phyloP scores from a whole-genome alignment of 2,797 vertebrate genomes.

The Semaprochilodus insignis region DNA sequence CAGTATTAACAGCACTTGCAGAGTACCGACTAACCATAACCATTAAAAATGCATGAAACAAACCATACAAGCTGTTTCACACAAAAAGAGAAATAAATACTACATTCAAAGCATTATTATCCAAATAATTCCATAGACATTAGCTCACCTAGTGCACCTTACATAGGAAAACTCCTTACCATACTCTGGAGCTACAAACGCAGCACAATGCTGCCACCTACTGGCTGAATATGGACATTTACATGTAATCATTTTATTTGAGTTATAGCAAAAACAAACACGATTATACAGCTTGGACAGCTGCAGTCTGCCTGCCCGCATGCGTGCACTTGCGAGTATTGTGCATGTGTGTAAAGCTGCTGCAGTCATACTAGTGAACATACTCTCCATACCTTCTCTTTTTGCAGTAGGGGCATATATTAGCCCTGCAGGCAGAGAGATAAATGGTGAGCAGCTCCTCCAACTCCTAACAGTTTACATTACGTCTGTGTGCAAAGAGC shows the following conservation, averaged over 20 bases:
- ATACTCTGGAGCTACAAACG: no score
- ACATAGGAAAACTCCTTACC: no score
- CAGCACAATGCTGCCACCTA: no score
- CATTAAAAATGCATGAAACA: neutral
- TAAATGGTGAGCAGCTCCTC: slow-evolving; percentile 46
- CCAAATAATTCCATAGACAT: neutral
- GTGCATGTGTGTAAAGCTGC: slow-evolving; percentile 26
- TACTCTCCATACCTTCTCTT: slow-evolving; percentile 62
- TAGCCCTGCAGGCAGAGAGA: slow-evolving; percentile 63
- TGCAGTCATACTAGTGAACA: slow-evolving; percentile 34
- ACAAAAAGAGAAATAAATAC: neutral
- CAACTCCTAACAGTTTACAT: slow-evolving; percentile 9
- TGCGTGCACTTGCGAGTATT: neutral
- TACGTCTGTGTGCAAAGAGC: neutral
- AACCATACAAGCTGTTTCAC: neutral
- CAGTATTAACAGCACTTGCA: neutral
- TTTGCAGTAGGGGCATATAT: slow-evolving; percentile 66
- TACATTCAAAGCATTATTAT: neutral
- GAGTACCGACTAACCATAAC: neutral
- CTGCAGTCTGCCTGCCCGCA: neutral
- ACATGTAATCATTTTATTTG: no score
- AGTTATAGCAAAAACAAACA: slow-evolving; percentile 15
- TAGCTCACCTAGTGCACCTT: neutral
- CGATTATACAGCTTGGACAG: slow-evolving; percentile 27
- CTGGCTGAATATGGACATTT: neutral